Conservation (phyloP, 1,140 invertebrate species). For the Periplaneta americana region DNA sequence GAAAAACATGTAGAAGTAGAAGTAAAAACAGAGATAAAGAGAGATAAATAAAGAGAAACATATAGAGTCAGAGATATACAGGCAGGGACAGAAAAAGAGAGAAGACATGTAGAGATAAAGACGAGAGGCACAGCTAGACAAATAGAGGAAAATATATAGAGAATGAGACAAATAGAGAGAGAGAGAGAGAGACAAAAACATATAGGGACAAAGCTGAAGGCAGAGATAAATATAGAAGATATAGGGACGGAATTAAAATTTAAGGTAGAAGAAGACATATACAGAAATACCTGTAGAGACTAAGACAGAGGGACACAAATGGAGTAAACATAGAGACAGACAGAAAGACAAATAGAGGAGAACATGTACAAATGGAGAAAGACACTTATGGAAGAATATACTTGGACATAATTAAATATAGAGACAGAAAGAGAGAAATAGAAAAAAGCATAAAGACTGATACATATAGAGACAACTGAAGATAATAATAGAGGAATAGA, state of each 20-base stretch:
- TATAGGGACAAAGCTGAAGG: not conserved
- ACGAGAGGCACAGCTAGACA: not conserved
- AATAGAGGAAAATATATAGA: not conserved
- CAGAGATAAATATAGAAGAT: not conserved
- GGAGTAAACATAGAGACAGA: not conserved
- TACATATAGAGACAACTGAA: not conserved
- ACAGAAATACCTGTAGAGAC: not conserved
- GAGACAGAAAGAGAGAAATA: no score
- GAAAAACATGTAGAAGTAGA: no score
- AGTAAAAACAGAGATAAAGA: not conserved
- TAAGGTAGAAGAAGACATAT: no score
- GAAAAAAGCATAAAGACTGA: not conserved
- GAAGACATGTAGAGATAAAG: not conserved
- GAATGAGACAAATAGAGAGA: not conserved
- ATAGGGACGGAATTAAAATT: no score
- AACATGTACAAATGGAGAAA: not conserved
- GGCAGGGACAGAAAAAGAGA: not conserved
- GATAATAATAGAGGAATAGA: not conserved
- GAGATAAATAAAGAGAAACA: not conserved
- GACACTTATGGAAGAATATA: not conserved
- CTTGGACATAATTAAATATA: no score
- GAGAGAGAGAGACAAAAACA: not conserved
- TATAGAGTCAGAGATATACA: not conserved
- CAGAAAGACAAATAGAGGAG: not conserved
- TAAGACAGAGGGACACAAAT: not conserved